Conservation (phyloP, 2,113 vertebrate genomes). For the Aldabrachelys gigantea region DNA sequence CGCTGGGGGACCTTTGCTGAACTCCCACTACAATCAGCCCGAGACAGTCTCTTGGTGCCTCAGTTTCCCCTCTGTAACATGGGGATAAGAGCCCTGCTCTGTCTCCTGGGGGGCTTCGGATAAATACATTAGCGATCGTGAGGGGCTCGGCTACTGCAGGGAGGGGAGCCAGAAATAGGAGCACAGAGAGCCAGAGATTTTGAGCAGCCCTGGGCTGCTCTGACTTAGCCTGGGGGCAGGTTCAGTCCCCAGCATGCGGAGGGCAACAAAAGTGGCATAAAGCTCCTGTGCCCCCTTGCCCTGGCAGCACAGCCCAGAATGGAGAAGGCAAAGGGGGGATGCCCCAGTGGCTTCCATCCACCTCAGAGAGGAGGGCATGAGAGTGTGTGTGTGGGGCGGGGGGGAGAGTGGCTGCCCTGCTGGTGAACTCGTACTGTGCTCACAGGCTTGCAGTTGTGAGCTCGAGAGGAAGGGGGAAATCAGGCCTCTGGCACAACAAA, state of each 20-base stretch:
- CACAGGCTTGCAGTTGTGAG: neutral
- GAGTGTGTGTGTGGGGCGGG: accelerated
- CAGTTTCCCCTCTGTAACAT: neutral
- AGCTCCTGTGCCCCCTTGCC: neutral
- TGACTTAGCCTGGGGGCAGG: neutral
- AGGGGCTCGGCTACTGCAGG: neutral
- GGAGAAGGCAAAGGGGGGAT: neutral
- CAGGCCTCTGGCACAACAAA: neutral
- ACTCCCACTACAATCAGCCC: neutral
- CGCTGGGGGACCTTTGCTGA: neutral
- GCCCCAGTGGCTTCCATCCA: neutral
- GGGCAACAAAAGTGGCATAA: neutral
- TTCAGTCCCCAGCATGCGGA: neutral
- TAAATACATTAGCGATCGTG: neutral
- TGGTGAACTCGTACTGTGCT: neutral
- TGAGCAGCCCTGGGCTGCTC: neutral
- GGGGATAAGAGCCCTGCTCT: neutral
- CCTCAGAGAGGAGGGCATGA: neutral
- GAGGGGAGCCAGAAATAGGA: neutral
- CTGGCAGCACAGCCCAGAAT: neutral
- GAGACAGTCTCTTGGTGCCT: neutral
- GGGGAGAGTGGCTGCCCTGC: neutral
- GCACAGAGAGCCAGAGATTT: neutral
- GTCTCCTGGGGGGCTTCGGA: neutral
- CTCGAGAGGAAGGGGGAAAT: neutral